Percentiles rank a stretch among this genome's conserved stretches.
Conservation (phyloP, 2,113 vertebrate genomes). For the Melanerpes aurifrons region DNA sequence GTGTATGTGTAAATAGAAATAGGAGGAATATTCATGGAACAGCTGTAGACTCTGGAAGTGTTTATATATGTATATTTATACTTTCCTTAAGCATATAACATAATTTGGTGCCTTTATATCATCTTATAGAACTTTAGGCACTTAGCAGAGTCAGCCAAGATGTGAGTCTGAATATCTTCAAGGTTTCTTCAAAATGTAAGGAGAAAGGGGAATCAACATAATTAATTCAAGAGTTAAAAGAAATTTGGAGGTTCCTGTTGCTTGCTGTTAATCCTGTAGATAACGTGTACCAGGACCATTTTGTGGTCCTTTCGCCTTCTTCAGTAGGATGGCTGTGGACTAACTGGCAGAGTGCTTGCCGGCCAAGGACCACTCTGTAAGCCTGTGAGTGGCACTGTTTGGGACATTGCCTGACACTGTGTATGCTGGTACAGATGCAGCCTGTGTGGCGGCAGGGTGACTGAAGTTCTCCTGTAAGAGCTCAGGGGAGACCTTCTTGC, state of each 20-base stretch:
- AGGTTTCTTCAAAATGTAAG: background rate
- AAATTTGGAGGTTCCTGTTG: background rate
- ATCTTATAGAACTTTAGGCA: background rate
- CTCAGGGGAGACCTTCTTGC: no score
- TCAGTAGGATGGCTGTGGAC: background rate
- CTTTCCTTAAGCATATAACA: background rate
- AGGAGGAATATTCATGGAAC: background rate
- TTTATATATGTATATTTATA: background rate
- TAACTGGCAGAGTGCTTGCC: background rate
- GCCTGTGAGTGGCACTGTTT: fast-evolving
- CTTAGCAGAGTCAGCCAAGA: background rate
- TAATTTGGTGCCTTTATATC: background rate
- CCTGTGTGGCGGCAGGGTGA: background rate
- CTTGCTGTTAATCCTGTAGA: background rate
- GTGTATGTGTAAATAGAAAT: background rate
- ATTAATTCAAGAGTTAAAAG: background rate
- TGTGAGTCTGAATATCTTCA: background rate
- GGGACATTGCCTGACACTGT: fast-evolving
- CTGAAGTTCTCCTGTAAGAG: background rate
- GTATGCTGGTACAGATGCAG: fast-evolving
- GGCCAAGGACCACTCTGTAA: background rate
- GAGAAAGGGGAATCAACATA: background rate
- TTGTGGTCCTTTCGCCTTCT: background rate
- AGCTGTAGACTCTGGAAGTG: background rate
- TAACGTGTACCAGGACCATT: background rate